Percentiles rank a stretch among this genome's conserved stretches.
Conservation (phyloP, 2,113 vertebrate species). For the Harpagus bidentatus region DNA sequence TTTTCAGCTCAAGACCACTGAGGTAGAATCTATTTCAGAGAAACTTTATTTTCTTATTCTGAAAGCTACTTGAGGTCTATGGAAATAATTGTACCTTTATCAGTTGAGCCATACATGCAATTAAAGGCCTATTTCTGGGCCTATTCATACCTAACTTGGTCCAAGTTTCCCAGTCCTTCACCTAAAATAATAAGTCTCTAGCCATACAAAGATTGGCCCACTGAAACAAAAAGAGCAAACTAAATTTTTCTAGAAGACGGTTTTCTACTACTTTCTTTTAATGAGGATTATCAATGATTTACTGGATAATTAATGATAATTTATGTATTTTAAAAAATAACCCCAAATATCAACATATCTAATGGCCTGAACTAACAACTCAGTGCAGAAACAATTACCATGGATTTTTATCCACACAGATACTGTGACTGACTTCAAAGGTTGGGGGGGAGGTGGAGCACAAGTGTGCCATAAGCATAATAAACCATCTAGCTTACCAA, state of each 20-base stretch:
- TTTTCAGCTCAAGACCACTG: background rate
- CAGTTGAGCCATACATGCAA: background rate
- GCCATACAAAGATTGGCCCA: background rate
- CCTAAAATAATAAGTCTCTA: background rate
- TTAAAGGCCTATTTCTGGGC: background rate
- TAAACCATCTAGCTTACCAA: background rate
- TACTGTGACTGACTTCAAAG: background rate
- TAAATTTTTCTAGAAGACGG: background rate
- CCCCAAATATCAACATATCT: background rate
- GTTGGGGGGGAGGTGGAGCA: background rate
- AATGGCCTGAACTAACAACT: background rate
- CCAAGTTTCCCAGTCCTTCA: background rate
- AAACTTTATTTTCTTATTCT: background rate
- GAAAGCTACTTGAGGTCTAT: background rate
- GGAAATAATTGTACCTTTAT: background rate
- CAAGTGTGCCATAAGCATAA: background rate
- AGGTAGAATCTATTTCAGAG: background rate
- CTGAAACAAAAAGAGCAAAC: background rate
- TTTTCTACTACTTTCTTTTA: background rate
- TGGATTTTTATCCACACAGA: background rate
- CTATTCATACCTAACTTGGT: background rate
- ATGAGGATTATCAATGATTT: background rate
- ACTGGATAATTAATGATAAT: background rate
- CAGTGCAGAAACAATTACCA: background rate
- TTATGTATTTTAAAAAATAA: background rate